These are phyloP conservation scores for Coccyzus lansbergi DNA, from an alignment of 2,797 vertebrate genomes.

Conservation along the genomic window DNA sequence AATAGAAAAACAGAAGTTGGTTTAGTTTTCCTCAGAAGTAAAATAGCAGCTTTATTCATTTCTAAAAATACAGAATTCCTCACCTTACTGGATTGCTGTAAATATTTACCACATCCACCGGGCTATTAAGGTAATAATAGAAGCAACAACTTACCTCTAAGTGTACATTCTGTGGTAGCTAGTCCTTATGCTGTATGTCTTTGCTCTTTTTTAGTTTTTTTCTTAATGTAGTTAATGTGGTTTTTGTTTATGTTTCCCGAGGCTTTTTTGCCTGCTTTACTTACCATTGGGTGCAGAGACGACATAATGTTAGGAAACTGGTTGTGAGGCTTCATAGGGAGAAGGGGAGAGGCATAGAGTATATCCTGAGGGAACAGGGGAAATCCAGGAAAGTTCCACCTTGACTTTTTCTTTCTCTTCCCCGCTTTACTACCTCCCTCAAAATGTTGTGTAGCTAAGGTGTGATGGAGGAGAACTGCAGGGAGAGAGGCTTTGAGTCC, in stretches of 20 bases:
- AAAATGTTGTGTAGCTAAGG: neutral
- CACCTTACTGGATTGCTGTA: neutral
- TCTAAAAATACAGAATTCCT: neutral
- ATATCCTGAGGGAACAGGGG: neutral
- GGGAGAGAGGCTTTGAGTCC: neutral
- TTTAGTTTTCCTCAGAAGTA: neutral
- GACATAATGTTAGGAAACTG: neutral
- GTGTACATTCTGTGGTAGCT: conserved; percentile 2
- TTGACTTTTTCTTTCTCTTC: neutral
- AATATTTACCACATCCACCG: neutral
- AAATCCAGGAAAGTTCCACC: neutral
- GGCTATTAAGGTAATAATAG: neutral
- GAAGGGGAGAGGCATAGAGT: neutral
- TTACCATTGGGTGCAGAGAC: neutral
- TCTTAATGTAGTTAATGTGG: neutral
- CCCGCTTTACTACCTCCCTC: neutral
- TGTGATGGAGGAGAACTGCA: neutral
- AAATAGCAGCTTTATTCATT: neutral
- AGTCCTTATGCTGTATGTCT: conserved; percentile 42
- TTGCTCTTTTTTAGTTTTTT: conserved; percentile 32
- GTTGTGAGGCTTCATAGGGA: neutral
- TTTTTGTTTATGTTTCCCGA: neutral
- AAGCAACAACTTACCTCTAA: conserved; percentile 26
- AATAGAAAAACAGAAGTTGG: neutral
- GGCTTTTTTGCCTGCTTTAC: neutral